Conservation (phyloP, 2,797 vertebrate species). For the Myotis pilosus region DNA sequence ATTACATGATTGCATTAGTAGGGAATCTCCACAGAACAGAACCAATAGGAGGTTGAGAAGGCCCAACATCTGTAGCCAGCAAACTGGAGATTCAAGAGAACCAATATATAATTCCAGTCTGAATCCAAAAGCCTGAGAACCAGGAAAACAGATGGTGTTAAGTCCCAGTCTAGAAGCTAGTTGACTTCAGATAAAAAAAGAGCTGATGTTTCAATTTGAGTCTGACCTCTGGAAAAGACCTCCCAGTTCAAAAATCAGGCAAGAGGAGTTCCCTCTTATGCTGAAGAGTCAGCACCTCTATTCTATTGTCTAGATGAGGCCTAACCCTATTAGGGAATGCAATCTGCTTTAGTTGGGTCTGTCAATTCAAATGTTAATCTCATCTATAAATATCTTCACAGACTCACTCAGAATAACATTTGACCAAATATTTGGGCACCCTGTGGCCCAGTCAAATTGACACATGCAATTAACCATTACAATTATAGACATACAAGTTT, state of each 20-base stretch:
- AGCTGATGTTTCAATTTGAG: background rate
- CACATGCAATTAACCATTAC: background rate
- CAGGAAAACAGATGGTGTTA: background rate
- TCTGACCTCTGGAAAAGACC: background rate
- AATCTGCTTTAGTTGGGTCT: constrained; percentile 11
- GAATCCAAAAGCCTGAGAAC: background rate
- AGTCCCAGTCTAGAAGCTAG: background rate
- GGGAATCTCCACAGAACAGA: background rate
- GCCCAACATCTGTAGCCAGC: background rate
- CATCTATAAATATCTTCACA: background rate
- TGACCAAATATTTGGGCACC: background rate
- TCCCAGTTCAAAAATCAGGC: background rate
- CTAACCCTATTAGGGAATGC: background rate
- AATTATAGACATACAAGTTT: background rate
- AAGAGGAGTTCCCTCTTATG: background rate
- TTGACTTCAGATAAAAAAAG: background rate
- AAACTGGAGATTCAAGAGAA: constrained; percentile 6
- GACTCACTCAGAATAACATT: background rate
- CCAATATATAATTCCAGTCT: background rate
- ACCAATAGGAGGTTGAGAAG: background rate
- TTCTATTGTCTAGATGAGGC: background rate
- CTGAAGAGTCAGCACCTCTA: background rate
- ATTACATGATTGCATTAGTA: background rate
- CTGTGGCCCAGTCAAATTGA: background rate
- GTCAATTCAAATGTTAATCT: constrained; percentile 26